phyloP scores from a whole-genome alignment of 2,113 vertebrate genomes.

The Struthidea cinerea region DNA sequence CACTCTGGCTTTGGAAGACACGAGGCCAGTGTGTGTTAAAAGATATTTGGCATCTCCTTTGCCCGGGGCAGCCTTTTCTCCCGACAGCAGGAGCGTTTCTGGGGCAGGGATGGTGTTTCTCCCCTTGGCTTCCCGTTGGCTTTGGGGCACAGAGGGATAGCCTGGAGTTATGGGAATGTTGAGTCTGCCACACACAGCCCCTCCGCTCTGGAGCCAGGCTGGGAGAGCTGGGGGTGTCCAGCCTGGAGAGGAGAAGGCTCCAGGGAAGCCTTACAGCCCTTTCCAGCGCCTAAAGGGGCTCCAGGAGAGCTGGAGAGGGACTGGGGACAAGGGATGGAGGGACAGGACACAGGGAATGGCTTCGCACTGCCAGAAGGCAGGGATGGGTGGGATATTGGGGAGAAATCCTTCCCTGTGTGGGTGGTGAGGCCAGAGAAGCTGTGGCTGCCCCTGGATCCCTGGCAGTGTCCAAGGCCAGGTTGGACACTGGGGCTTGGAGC shows the following conservation, averaged over 20 bases:
- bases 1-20: neutral
- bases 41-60: neutral
- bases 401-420: neutral
- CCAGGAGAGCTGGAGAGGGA: neutral
- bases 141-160: neutral
- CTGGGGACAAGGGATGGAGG: neutral
- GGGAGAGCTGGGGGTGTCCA: neutral
- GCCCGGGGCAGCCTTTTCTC: neutral
- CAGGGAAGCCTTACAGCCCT: neutral
- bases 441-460: neutral
- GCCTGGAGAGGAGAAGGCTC: neutral
- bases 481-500: neutral
- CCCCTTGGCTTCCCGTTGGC: neutral
- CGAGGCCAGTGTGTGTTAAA: rapidly evolving
- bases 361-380: neutral
- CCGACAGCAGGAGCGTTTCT: neutral
- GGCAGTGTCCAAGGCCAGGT: rapidly evolving
- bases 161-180: neutral
- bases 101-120: neutral
- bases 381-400: rapidly evolving
- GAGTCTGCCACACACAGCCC: neutral
- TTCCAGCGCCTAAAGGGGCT: neutral
- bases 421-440: neutral
- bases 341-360: neutral
- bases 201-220: neutral